Evolutionary conservation across 2,888 invertebrate genomes (phyloP).

Genomic region (Sycophila texana): DNA sequence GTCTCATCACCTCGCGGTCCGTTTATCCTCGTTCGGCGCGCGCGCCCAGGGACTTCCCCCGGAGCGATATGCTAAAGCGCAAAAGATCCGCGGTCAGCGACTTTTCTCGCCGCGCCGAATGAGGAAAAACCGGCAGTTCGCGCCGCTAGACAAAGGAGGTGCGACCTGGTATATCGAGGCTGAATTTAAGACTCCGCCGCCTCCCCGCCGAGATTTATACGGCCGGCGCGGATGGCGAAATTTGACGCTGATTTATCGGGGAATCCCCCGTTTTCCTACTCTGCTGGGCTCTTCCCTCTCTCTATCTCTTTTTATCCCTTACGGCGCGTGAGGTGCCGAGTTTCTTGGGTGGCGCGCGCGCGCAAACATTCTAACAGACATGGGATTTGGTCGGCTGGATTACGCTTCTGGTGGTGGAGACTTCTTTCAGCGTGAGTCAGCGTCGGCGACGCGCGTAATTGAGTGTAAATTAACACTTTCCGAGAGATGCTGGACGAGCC

Average conservation of each 20-base stretch:
- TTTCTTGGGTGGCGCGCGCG: no score
- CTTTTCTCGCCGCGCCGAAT: background rate
- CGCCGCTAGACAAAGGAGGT: background rate
- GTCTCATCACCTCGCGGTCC: constrained; percentile 31
- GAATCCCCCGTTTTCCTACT: background rate
- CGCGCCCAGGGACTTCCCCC: background rate
- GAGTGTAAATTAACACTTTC: no score
- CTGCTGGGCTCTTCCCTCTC: background rate
- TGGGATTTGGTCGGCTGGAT: no score
- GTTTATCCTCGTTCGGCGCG: constrained; percentile 41
- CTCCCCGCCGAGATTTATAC: constrained; percentile 4
- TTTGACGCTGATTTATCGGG: constrained; percentile 37
- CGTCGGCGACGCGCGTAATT: no score
- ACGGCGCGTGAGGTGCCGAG: no score
- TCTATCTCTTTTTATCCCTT: no score
- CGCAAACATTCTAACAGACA: no score
- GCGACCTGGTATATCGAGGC: constrained; percentile 6
- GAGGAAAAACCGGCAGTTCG: background rate
- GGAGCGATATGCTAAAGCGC: constrained; percentile 4
- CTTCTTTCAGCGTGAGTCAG: no score
- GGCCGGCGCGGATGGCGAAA: constrained; percentile 14
- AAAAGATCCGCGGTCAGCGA: background rate
- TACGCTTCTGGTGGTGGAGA: no score
- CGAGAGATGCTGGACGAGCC: no score
- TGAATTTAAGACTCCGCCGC: constrained; percentile 31